Conservation (phyloP, 2,888 invertebrate genomes). For the Blastobasis adustella region DNA sequence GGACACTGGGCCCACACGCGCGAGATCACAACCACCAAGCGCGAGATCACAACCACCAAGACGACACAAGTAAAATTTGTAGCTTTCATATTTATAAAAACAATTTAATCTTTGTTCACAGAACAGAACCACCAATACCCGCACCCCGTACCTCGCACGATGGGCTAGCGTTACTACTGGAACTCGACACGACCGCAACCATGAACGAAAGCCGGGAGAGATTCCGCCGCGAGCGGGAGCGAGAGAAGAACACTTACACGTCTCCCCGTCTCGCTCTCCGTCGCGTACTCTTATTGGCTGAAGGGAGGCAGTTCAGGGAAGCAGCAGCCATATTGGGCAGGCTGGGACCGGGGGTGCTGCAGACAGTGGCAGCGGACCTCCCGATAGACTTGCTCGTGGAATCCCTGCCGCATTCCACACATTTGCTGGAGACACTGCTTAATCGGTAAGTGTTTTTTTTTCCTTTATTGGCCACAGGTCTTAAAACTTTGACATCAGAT, state of each 20-base stretch:
- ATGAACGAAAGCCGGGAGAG: slow-evolving; percentile 85
- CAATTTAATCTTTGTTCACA: slow-evolving; percentile 1
- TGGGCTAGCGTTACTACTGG: slow-evolving; percentile 46
- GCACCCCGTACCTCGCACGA: slow-evolving; percentile 20
- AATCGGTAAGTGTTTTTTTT: slow-evolving; percentile 70
- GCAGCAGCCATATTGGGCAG: slow-evolving; percentile 89
- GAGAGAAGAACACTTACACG: slow-evolving; percentile 75
- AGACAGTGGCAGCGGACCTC: slow-evolving; percentile 83
- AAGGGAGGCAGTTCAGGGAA: slow-evolving; percentile 92
- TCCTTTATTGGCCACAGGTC: too few species aligned
- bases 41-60: too few species aligned
- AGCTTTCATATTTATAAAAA: too few species aligned
- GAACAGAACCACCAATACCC: slow-evolving; percentile 1
- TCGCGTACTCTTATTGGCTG: slow-evolving; percentile 86
- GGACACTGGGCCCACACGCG: too few species aligned
- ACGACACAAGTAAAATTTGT: too few species aligned
- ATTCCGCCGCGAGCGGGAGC: slow-evolving; percentile 78
- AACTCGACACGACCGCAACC: slow-evolving; percentile 24
- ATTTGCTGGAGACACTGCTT: slow-evolving; percentile 88
- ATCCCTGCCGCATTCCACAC: slow-evolving; percentile 90
- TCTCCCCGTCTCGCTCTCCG: slow-evolving; percentile 80
- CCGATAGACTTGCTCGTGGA: slow-evolving; percentile 93
- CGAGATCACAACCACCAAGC: too few species aligned
- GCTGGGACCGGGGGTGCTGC: slow-evolving; percentile 86
- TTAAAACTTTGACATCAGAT: too few species aligned